Evolutionary conservation across 2,113 vertebrate species (phyloP), one percentile per base, ranked within the genome.

Genomic region (Caranx melampygus): DNA sequence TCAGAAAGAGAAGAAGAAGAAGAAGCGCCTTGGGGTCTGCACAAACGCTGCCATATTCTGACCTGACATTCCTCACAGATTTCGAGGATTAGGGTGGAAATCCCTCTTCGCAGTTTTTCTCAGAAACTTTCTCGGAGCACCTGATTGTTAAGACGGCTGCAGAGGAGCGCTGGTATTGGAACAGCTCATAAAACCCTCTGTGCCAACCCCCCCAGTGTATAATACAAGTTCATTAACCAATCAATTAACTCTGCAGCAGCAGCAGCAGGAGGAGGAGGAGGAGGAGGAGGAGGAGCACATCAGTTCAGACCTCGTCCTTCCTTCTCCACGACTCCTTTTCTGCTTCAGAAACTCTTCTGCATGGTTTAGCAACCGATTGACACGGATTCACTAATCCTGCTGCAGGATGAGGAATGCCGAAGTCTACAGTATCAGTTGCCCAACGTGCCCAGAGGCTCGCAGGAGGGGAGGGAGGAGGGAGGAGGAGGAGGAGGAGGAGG

Each of bases 301-400:
- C 6, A 71, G 37, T 13, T 64, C 37, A 68, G 26, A 75, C n/a
- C 35, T 20, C 40, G 62, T 33, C 37, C 7, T 12, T 71, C 66
- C 42, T 81, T 69, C 54, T 55, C 61, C 1, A 2, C 52, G 54
- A 66, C 52, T 80, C 31, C 31, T 49, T 71, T 13, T 75, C 72
- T 78, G 66, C 81, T 52, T 63, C 2, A 72, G 72, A 81, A 57
- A 74, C 49, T 69, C 60, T 58, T 75, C 64, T 55, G 75, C 81
- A 6, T 79, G 57, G 33, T 81, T 81, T 77, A 70, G 59, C 81
- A 73, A 75, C 61, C 33, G 80, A 78, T n/a, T 82, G 89, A 90
- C 87, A 81, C 63, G 70, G 78, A 90, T 81, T 80, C 75, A 82
- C 87, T 88, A 57, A 84, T 93, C 90, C 78, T 78, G 76, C 86